Base-by-base conservation (phyloP, 2,888 invertebrate species). In the Tenthredo distinguenda region DNA sequence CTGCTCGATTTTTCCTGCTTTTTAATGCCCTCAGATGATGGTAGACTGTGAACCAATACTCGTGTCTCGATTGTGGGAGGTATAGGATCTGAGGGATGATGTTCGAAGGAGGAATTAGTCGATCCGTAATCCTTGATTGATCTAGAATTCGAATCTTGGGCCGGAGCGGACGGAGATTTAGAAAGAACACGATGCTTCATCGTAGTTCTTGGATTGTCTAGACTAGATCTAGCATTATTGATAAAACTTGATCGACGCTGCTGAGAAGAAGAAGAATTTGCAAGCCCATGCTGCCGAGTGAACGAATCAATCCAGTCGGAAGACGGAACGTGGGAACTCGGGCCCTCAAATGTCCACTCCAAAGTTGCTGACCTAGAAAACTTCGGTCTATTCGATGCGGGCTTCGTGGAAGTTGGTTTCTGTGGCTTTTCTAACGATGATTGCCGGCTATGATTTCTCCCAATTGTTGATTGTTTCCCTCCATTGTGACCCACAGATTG, bases 231-330 rank as follows among this genome's bases (percentile, higher is more conserved):
- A 9, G 82, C 31, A 18, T 58, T 55, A 50, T 55, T 71, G 10
- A 37, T 26, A 21, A 71, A 43, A 55, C 50, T 43, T 15, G 58
- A 55, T 12, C 82, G 34, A n/a, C 71, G 85, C 21, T 82, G 47
- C 0, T 43, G 21, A 40, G 43, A 21, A 62, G 43, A 77, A 47
- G 18, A n/a, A 43, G 37, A 47, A 21, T 15, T 77, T 6, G 81
- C 58, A 7, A 85, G 77, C 12, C 85, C 85, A 37, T 85, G 85
- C 26, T 85, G 85, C 26, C 58, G 50, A 18, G 85, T 81, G 37
- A 85, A 85, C 12, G 85, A 85, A 43, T 85, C 85, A 37, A 85
- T 85, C 85, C 85, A 85, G 15, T 85, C 85, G 1, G 85, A 81
- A 43, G 85, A 68, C 10, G 85, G 85, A 12, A 68, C 37, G 31